Conservation (phyloP, 2,888 invertebrate genomes). For the Aphodius granarius region DNA sequence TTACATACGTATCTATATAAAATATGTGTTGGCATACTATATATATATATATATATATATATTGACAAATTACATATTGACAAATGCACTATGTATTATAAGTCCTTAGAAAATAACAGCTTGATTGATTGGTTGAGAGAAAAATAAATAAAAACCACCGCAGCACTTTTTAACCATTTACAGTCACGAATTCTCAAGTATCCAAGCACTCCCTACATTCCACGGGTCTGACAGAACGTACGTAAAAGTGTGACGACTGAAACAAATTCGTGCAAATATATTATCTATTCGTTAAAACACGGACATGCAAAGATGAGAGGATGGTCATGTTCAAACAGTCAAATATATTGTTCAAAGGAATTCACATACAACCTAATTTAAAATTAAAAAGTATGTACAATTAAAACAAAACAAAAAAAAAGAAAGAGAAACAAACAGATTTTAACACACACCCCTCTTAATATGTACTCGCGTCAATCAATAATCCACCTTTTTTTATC, state of each 20-base stretch:
- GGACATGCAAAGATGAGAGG: not conserved
- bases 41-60: too few species aligned
- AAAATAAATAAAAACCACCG: not conserved
- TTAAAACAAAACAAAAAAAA: not conserved
- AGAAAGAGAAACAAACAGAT: too few species aligned
- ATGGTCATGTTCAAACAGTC: constrained; percentile 1
- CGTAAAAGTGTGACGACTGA: constrained; percentile 24
- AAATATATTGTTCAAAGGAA: constrained; percentile 6
- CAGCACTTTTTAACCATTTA: constrained; percentile 6
- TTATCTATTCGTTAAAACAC: too few species aligned
- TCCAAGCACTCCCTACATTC: constrained; percentile 24
- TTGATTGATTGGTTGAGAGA: too few species aligned
- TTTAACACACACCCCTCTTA: too few species aligned
- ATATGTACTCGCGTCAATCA: too few species aligned
- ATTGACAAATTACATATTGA: not conserved
- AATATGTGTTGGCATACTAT: too few species aligned
- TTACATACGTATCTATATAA: too few species aligned
- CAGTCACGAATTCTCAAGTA: constrained; percentile 23
- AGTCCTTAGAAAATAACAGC: too few species aligned
- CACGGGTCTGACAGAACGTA: constrained; percentile 24
- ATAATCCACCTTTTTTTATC: not conserved
- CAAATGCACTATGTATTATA: not conserved
- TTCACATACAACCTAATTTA: not conserved
- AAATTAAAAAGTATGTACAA: not conserved
- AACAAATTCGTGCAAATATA: constrained; percentile 18